These are phyloP conservation scores for Nymphalis urticae DNA, from an alignment of 2,888 invertebrate genomes.

Conservation along the genomic window DNA sequence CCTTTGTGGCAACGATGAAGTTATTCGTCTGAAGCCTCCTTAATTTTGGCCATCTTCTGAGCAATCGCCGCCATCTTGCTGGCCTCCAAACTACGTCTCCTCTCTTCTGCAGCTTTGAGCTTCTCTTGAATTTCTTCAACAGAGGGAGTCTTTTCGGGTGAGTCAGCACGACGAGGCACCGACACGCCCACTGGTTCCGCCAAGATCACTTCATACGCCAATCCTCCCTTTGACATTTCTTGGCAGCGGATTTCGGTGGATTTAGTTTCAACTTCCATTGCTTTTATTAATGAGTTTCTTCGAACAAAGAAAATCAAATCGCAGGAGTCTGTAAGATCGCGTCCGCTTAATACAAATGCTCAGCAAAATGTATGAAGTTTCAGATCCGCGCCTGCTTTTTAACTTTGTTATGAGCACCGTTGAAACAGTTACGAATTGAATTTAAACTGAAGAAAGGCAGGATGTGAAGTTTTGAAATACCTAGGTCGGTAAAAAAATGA, in stretches of 20 bases:
- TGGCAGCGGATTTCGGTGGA: conserved; percentile 95
- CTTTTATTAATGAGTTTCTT: no score
- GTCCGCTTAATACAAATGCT: no score
- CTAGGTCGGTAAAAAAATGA: no score
- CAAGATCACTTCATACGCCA: conserved; percentile 95
- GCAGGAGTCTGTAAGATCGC: no score
- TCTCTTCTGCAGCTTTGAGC: conserved; percentile 95
- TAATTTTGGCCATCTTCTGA: conserved; percentile 92
- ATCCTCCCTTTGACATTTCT: conserved; percentile 94
- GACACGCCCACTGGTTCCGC: conserved; percentile 90
- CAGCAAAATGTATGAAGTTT: no score
- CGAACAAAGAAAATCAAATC: no score
- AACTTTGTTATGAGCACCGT: no score
- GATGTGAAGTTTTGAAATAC: no score
- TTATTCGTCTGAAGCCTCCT: conserved; percentile 92
- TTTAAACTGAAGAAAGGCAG: no score
- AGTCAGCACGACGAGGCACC: conserved; percentile 85
- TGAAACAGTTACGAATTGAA: no score
- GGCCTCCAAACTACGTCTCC: conserved; percentile 93
- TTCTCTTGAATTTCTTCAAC: conserved; percentile 96
- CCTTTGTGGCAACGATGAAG: conserved; percentile 92
- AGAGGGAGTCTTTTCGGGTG: conserved; percentile 87
- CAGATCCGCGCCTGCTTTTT: no score
- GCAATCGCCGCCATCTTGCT: conserved; percentile 91
- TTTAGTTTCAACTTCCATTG: no score